Evolutionary conservation across 2,113 vertebrate species (phyloP), one percentile per base, ranked within the genome.

Genomic region (Tachuris rubrigastra): DNA sequence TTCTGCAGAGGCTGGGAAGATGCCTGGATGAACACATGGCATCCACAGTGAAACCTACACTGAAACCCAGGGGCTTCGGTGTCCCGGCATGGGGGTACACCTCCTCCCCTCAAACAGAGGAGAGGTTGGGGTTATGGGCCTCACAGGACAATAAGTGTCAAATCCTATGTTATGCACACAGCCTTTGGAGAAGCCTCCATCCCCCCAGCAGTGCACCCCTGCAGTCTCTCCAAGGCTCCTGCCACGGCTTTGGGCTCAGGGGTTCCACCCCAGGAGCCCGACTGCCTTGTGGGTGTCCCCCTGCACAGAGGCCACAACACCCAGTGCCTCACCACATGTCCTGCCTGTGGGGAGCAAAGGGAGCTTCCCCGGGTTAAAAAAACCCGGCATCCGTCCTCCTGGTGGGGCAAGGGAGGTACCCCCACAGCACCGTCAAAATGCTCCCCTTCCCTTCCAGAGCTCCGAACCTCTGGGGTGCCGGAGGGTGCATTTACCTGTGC

Each of bases 401-500:
- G 3, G 5, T 1, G 4, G 23, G 30, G 21, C 35, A 22, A 5
- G 4, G 67, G 50, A 44, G 2, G 22, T 65, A 44, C 69, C 47
- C 81, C 31, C 85, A 75, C 77, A 84, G 35, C 20, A 12, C n/a
- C 1, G 9, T 67, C 30, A 8, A 52, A 69, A 73, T 53, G 4
- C 16, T 53, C 50, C 49, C 23, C 28, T 5, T 25, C 52, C 63
- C 71, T 71, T 28, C 20, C 6, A 12, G 30, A 62, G 28, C 59
- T 25, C 85, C 0, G 4, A 25, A 27, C 53, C 17, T 23, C 24
- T 5, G 53, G 21, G 24, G 25, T 37, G 3, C 1, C 2, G 2
- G 2, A 21, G 1, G 9, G 15, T 3, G 33, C 7, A 0, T 46
- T 33, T 25, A 12, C 22, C 52, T 9, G 5, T 2, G 49, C 37